Percentiles rank a stretch among this genome's conserved stretches.
These are phyloP conservation scores for Poliocrania exsul DNA, from an alignment of 2,797 vertebrate genomes.

Conservation along the genomic window DNA sequence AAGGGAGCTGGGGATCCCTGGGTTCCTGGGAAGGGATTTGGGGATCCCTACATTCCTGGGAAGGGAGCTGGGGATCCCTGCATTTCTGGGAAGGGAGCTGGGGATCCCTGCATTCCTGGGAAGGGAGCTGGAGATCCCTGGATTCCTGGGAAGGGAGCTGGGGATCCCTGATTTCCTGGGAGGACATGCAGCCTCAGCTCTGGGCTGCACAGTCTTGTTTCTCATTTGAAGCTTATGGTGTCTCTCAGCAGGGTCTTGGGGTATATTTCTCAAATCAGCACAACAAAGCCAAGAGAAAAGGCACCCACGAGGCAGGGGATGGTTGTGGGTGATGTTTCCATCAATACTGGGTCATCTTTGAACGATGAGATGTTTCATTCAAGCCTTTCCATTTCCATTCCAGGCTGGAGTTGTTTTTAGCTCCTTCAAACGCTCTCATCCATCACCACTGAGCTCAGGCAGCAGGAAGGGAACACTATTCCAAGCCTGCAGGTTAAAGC, in stretches of 20 bases:
- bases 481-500: not conserved
- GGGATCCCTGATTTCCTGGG: too few species aligned
- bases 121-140: rapidly evolving
- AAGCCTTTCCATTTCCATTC: not conserved
- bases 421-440: not conserved
- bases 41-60: not conserved
- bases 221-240: rapidly evolving
- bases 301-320: rapidly evolving
- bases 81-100: too few species aligned
- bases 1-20: too few species aligned
- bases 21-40: rapidly evolving
- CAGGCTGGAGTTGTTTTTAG: not conserved
- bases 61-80: not conserved
- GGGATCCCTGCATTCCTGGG: not conserved
- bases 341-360: not conserved
- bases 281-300: not conserved
- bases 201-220: not conserved
- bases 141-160: not conserved
- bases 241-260: not conserved
- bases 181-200: not conserved
- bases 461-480: not conserved
- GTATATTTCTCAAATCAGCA: not conserved
- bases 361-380: not conserved
- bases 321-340: not conserved
- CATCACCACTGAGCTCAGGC: not conserved